Conservation (phyloP, 2,113 vertebrate genomes). For the Athene noctua region DNA sequence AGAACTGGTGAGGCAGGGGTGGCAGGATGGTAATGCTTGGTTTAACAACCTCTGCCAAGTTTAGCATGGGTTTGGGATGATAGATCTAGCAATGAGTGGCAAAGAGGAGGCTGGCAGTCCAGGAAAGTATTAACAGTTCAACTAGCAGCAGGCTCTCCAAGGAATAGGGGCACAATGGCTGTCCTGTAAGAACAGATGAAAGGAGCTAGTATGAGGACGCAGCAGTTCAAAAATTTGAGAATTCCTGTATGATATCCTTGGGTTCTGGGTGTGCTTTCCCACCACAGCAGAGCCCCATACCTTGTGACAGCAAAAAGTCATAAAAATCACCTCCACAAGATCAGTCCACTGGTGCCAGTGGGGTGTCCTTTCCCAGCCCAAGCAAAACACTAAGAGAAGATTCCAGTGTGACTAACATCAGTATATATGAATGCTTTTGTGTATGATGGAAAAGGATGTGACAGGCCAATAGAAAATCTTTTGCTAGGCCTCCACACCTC, state of each 20-base stretch:
- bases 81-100: background rate
- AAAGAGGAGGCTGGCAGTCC: background rate
- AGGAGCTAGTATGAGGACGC: background rate
- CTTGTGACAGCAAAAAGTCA: background rate
- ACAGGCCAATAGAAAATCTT: background rate
- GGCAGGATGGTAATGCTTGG: background rate
- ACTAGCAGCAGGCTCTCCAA: background rate
- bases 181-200: background rate
- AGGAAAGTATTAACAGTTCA: background rate
- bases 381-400: background rate
- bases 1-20: background rate
- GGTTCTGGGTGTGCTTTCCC: background rate
- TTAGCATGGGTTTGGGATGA: background rate
- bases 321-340: background rate
- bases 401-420: background rate
- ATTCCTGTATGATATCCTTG: background rate
- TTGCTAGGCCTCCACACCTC: background rate
- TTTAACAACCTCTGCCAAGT: background rate
- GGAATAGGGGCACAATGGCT: rapidly evolving
- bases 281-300: background rate
- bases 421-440: background rate
- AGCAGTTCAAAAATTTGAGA: background rate
- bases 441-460: background rate
- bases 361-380: background rate
- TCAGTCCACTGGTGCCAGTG: no score